A percentile compares a stretch with the other conserved stretches of the same genome.
Evolutionary conservation across 2,113 vertebrate species (phyloP).

Genomic region (Symphodus melops): DNA sequence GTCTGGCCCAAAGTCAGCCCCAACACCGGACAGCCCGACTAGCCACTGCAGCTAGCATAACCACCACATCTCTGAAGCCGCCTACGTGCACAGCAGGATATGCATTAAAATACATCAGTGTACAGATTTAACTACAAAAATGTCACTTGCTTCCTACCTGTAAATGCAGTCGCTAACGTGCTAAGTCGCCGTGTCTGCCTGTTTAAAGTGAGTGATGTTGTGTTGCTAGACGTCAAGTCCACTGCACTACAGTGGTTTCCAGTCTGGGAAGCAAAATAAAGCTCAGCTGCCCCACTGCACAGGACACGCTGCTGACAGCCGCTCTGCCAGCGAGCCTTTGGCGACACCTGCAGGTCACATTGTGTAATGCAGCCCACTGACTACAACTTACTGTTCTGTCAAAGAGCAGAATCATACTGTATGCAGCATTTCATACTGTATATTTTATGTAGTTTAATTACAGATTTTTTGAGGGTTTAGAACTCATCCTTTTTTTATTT

Average conservation of each 20-base stretch:
- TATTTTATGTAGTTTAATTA: too few species aligned
- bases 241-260: slow-evolving; percentile 67
- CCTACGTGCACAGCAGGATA: slow-evolving; percentile 27
- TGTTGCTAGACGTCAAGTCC: slow-evolving; percentile 70
- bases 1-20: slow-evolving; percentile 50
- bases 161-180: slow-evolving; percentile 40
- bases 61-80: slow-evolving; percentile 32
- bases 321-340: slow-evolving; percentile 22
- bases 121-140: slow-evolving; percentile 7
- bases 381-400: too few species aligned
- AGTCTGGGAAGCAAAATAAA: slow-evolving; percentile 65
- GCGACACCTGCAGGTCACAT: slow-evolving; percentile 63
- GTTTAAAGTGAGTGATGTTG: slow-evolving; percentile 61
- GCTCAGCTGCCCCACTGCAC: slow-evolving; percentile 62
- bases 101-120: slow-evolving; percentile 18
- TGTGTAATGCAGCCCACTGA: neutral
- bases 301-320: slow-evolving; percentile 42
- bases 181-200: slow-evolving; percentile 37
- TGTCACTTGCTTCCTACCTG: slow-evolving; percentile 61
- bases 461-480: too few species aligned
- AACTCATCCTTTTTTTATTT: too few species aligned
- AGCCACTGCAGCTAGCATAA: slow-evolving; percentile 45
- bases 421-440: too few species aligned
- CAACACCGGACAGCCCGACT: slow-evolving; percentile 45
- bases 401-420: too few species aligned